Evolutionary conservation across 2,797 vertebrate genomes (phyloP).

Genomic region (Centropyge bicolor): DNA sequence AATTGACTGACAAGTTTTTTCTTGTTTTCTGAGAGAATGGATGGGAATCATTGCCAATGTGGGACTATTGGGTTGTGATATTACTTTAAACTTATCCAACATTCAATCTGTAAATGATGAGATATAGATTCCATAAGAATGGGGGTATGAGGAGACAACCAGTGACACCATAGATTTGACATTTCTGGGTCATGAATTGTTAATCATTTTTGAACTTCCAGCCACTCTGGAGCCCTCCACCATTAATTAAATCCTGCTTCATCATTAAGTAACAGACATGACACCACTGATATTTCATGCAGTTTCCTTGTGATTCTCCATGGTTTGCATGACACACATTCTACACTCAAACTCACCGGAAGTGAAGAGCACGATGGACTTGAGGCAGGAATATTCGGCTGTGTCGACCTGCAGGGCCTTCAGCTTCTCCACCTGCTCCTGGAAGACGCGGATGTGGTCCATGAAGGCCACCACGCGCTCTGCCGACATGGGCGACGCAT

Average conservation of each 20-base stretch:
- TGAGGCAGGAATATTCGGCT: slow-evolving; percentile 91
- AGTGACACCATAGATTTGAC: too few relatives aligned
- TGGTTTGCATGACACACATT: neutral
- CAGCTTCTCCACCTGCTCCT: slow-evolving; percentile 93
- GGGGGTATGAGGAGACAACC: too few relatives aligned
- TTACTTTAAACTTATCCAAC: too few relatives aligned
- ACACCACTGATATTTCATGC: neutral
- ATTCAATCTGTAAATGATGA: too few relatives aligned
- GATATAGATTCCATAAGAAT: too few relatives aligned
- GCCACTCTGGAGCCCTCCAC: too few relatives aligned
- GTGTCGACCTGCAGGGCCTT: slow-evolving; percentile 91
- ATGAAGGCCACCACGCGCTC: slow-evolving; percentile 92
- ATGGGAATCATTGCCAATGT: too few relatives aligned
- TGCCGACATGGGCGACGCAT: slow-evolving; percentile 90
- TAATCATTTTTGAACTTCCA: neutral
- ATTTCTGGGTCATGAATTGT: neutral
- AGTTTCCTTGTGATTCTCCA: neutral
- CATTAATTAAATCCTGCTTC: too few relatives aligned
- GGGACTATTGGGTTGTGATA: too few relatives aligned
- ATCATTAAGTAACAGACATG: neutral
- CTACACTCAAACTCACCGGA: slow-evolving; percentile 83
- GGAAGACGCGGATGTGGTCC: slow-evolving; percentile 93
- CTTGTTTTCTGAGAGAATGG: neutral
- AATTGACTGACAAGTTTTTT: neutral
- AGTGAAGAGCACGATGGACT: slow-evolving; percentile 91